A percentile compares a stretch with the other conserved stretches of the same genome.
These are phyloP conservation scores for Tipula unca DNA, from an alignment of 2,888 invertebrate species.

Conservation along the genomic window DNA sequence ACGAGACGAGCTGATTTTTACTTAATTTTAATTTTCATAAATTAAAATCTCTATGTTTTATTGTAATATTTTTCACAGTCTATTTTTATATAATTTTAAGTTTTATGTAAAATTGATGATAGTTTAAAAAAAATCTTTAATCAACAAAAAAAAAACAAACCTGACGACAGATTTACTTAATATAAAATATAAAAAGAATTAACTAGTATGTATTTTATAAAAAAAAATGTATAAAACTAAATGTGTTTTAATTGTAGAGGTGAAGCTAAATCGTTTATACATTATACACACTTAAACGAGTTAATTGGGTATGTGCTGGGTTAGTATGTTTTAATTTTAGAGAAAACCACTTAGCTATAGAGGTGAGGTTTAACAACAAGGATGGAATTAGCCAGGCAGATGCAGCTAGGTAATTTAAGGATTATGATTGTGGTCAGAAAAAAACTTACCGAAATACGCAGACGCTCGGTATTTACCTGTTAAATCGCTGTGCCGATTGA, in stretches of 20 bases:
- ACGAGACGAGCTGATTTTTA: not conserved
- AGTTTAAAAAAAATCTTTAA: not conserved
- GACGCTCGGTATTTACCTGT: too few relatives aligned
- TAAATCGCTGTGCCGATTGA: too few relatives aligned
- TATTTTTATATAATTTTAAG: not conserved
- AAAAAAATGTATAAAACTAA: not conserved
- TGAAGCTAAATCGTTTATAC: too few relatives aligned
- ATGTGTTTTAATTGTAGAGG: not conserved
- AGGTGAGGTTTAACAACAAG: too few relatives aligned
- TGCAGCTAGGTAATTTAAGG: too few relatives aligned
- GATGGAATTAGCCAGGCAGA: too few relatives aligned
- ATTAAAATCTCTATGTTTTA: not conserved
- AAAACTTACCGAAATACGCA: too few relatives aligned
- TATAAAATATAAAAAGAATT: not conserved
- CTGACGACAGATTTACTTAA: not conserved
- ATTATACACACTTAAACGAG: too few relatives aligned
- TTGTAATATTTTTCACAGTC: not conserved
- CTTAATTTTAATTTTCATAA: not conserved
- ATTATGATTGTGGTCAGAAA: too few relatives aligned
- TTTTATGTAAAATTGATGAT: not conserved
- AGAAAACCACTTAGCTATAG: too few relatives aligned
- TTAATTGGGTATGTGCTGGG: too few relatives aligned
- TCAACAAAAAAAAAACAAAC: not conserved
- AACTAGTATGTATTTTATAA: not conserved
- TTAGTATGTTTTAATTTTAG: too few relatives aligned